Base-by-base conservation (phyloP, 2,888 invertebrate species). In the Loripinus fragilis region DNA sequence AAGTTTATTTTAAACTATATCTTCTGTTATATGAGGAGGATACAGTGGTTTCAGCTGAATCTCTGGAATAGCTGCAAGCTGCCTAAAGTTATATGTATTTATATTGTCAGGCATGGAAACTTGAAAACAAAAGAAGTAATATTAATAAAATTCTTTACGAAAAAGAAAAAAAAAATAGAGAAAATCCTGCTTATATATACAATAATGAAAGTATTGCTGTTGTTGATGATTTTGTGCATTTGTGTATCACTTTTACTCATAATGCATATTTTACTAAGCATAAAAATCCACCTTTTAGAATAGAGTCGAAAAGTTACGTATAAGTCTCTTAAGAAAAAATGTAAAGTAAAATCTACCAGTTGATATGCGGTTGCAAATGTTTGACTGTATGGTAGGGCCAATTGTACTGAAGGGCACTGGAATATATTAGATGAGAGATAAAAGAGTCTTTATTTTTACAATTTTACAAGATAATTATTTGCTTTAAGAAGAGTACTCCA, bases 211-310 rank as follows among this genome's bases (percentile, higher is more conserved):
- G n/a, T 35, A 38, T 65, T 38, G 35, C 20, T 38, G 41, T 52
- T 52, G 52, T 65, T 35, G 65, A 65, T 65, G 38, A 65, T n/a
- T 65, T 65, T 65, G 35, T 38, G 15, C 35, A 65, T 38, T 65
- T 65, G 23, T 33, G 65, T 10, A 38, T 35, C 7, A 35, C n/a
- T 35, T 65, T 65, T 35, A 38, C 33, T 38, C 41, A 65, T 28
- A 65, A 65, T 65, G 65, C 3, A 15, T n/a, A 20, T 65, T 65
- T 65, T 35, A 15, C n/a, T 35, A 65, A 35, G 20, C 35, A 35
- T 38, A 65, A 35, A 65, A 15, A n/a, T n/a, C 8, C 23, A 38
- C 20, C 41, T 65, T n/a, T 38, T 65, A 38, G 65, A 65, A 35
- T 38, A 65, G 35, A 38, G n/a, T 35, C 8, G 65, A 23, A 65